These are phyloP conservation scores for Xyrichtys novacula DNA, from an alignment of 2,797 vertebrate species.

Conservation along the genomic window DNA sequence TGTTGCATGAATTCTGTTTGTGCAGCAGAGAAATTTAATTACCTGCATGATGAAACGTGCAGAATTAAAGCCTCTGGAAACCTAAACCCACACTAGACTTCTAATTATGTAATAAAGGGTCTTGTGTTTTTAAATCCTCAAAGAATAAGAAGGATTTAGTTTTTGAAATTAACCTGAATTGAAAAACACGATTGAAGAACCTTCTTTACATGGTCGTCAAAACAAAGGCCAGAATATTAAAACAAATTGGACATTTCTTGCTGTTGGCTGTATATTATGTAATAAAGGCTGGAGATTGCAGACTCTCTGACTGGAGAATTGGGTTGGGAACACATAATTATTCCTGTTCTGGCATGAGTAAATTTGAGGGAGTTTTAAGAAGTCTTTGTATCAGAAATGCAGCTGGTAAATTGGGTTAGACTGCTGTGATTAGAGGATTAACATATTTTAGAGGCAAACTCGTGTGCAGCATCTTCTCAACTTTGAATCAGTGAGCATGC, in stretches of 20 bases:
- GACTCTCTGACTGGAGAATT: neutral
- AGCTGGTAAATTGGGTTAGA: neutral
- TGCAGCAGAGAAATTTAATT: constrained; percentile 18
- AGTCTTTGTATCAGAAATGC: neutral
- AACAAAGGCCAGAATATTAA: neutral
- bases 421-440: neutral
- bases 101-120: constrained; percentile 1
- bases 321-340: neutral
- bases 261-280: neutral
- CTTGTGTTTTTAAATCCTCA: neutral
- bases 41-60: neutral
- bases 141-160: neutral
- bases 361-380: neutral
- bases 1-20: neutral
- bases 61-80: constrained; percentile 11
- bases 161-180: neutral
- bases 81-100: neutral
- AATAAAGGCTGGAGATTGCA: neutral
- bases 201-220: neutral
- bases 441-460: neutral
- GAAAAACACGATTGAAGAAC: neutral
- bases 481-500: neutral
- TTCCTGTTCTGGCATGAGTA: neutral
- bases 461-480: neutral
- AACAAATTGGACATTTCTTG: neutral